phyloP scores from a whole-genome alignment of 1,140 invertebrate genomes.

The Drosophila sp. region DNA sequence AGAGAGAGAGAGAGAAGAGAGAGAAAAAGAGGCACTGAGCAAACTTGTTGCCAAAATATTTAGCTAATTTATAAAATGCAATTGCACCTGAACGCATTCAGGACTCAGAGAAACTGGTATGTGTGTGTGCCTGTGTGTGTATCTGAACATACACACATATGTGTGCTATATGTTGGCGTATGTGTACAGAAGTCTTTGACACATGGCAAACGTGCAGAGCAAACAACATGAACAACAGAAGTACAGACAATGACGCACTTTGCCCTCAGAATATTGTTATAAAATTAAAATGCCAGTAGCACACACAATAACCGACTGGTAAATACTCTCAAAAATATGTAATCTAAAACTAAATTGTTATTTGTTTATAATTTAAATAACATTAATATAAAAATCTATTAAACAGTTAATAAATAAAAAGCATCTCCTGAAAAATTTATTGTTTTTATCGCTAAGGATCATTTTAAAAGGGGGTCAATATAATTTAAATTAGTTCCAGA shows the following conservation, averaged over 20 bases:
- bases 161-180: too few relatives aligned
- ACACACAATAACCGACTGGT: not conserved
- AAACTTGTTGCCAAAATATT: conserved; percentile 62
- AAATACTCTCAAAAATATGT: too few relatives aligned
- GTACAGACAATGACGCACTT: conserved; percentile 13
- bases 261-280: not conserved
- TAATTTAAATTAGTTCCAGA: too few relatives aligned
- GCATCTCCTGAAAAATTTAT: too few relatives aligned
- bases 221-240: conserved; percentile 56
- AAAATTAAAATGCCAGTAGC: conserved; percentile 1
- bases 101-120: not conserved
- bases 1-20: not conserved
- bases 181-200: conserved; percentile 41
- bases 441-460: too few relatives aligned
- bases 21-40: not conserved
- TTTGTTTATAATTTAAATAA: too few relatives aligned
- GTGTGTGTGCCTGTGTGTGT: conserved; percentile 1
- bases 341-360: too few relatives aligned
- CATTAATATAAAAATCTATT: too few relatives aligned
- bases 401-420: too few relatives aligned
- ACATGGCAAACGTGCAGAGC: conserved; percentile 53
- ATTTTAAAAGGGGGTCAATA: too few relatives aligned
- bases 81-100: conserved; percentile 17
- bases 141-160: too few relatives aligned
- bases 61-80: conserved; percentile 74